These are phyloP conservation scores for Rhabdomys pumilio DNA, from an alignment of 2,797 vertebrate species.

Conservation along the genomic window DNA sequence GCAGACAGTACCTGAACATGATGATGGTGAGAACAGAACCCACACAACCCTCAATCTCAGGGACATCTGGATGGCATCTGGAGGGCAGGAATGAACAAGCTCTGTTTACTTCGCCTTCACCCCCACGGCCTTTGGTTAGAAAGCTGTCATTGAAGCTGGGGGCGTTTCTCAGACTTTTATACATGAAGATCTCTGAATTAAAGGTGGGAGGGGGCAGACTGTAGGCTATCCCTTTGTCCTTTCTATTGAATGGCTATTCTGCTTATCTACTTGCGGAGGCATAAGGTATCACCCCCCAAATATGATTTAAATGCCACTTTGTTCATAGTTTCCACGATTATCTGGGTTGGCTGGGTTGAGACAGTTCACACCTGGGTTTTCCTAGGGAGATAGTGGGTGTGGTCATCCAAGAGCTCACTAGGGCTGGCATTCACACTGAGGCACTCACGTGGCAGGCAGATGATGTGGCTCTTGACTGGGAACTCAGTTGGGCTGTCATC, in stretches of 20 bases:
- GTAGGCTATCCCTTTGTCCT: background rate
- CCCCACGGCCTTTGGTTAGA: background rate
- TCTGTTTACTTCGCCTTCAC: background rate
- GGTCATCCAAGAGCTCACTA: background rate
- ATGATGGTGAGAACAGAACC: slow-evolving; percentile 65
- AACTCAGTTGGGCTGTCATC: background rate
- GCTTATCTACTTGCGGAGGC: background rate
- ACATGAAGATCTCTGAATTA: background rate
- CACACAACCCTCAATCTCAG: background rate
- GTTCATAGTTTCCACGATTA: background rate
- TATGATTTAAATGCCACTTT: background rate
- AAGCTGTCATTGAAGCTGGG: background rate
- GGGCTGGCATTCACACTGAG: background rate
- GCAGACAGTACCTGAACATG: background rate
- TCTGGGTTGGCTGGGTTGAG: background rate
- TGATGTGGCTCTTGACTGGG: background rate
- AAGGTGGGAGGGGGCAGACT: background rate
- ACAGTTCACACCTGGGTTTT: background rate
- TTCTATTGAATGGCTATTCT: background rate
- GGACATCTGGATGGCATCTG: no score
- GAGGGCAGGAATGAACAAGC: background rate
- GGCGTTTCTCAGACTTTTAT: background rate
- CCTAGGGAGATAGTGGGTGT: background rate
- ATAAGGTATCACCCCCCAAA: background rate
- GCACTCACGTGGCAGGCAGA: background rate